phyloP scores from a whole-genome alignment of 2,113 vertebrate species.

The Piaya cayana region DNA sequence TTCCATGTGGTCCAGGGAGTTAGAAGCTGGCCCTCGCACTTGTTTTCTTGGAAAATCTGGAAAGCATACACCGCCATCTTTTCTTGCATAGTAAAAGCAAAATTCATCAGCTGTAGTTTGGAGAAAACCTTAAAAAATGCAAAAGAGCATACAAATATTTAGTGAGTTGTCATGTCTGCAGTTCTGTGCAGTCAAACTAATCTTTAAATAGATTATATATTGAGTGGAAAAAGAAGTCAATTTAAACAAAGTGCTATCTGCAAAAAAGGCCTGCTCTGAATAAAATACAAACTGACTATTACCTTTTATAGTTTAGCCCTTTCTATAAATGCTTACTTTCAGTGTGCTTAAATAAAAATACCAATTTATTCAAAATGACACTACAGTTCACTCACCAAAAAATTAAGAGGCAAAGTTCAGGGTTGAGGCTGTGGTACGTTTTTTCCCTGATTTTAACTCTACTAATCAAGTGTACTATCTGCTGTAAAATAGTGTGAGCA shows the following conservation, averaged over 20 bases:
- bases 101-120: constrained; percentile 97
- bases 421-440: background rate
- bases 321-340: background rate
- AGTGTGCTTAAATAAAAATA: background rate
- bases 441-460: background rate
- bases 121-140: constrained; percentile 88
- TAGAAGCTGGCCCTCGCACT: constrained; percentile 90
- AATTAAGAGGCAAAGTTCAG: background rate
- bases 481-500: background rate
- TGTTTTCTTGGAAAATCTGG: constrained; percentile 97
- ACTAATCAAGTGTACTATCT: background rate
- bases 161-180: constrained; percentile 30
- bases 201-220: constrained; percentile 9
- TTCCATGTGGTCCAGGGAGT: constrained; percentile 92
- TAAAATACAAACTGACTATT: background rate
- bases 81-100: constrained; percentile 93
- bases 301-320: background rate
- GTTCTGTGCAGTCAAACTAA: background rate
- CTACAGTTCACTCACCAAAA: background rate
- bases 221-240: background rate
- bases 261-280: background rate
- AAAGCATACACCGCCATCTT: constrained; percentile 91
- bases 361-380: background rate
- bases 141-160: constrained; percentile 68
- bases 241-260: constrained; percentile 20